Base-by-base conservation (phyloP, 2,888 invertebrate species). In the Subacronicta megacephala region DNA sequence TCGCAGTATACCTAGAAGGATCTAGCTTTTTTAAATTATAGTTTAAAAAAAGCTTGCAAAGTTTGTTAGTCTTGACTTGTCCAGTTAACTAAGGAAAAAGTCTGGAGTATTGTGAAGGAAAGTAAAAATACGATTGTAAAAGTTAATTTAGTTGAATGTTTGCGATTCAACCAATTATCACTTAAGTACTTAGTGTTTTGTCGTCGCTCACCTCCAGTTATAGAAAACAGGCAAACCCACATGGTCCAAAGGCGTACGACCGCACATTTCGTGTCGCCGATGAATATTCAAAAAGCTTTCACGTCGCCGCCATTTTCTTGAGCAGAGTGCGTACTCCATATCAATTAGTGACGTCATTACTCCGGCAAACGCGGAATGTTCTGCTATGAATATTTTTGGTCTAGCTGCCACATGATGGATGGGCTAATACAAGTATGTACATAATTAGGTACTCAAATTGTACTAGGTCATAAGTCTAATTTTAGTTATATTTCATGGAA, bases 271-370 rank as follows among this genome's bases (percentile, higher is more conserved):
- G 49, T 62, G 55, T 56, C 72, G 53, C 59, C 74, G 62, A 83
- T 87, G 84, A 86, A 87, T 87, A 87, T 86, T 85, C 81, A 84
- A 79, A 78, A 75, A 77, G 75, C 78, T 75, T 66, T 81, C 72
- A 74, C 75, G 77, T 63, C 61, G 59, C 44, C 73, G 79, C 77
- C 78, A 80, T 81, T 84, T 81, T 77, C 77, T 80, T 77, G 56
- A 62, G 73, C 72, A 56, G 56, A 81, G 81, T 80, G 77, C 81
- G 80, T 77, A 80, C 84, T 83, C 78, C 71, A 72, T 82, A 82
- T 81, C 84, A 85, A 85, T 85, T 85, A 85, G 77, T 74, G 72
- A 75, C 75, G 74, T 75, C 76, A 82, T 79, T 77, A 82, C 62
- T 57, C 37, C 56, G 45, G 53, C 62, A 63, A 75, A 72, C 63